Evolutionary conservation across 1,140 invertebrate genomes (phyloP), one percentile per base, ranked within the genome.

Genomic region (Leptinotarsa texana): DNA sequence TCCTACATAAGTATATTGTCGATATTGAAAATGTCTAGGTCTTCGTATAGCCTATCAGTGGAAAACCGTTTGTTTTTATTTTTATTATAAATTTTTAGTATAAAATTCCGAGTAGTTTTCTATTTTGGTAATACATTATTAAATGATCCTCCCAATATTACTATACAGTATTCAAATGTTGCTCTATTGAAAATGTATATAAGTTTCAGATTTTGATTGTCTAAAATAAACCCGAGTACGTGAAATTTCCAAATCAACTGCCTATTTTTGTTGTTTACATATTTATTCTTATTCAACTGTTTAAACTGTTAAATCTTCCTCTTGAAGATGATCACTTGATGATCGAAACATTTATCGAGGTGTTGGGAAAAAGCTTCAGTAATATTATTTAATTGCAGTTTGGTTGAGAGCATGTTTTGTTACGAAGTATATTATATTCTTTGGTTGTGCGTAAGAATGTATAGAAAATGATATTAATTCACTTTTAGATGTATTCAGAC

Each of bases 331-430:
- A 57, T 57, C n/a, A 57, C 49, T 13, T 57, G 49, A 0, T 21
- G 21, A n/a, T 65, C 21, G 15, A 65, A n/a, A 33, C 6, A 33
- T 5, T 5, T 33, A 1, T 65, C 21, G 4, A 24, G 2, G 63
- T 65, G 63, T 65, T 65, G 63, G 15, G 15, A 15, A 65, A 13
- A 65, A 65, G 24, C 63, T 3, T 21, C 63, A 65, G 21, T 15
- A 21, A n/a, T 22, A 4, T 65, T 65, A 22, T 22, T 65, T 22
- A 65, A 0, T 65, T 65, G 63, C 21, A 65, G 63, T 65, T 65
- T 65, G 63, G 63, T 24, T 65, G 63, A 21, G 21, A 17, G 1
- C 21, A 65, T 65, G 63, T 24, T 17, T 65, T 65, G 63, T 65
- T 65, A 65, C 4, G 63, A 5, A 24, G 21, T 1, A 65, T 65